Percentiles rank a stretch among this genome's conserved stretches.
These are phyloP conservation scores for Tachypleus tridentatus DNA, from an alignment of 1,140 invertebrate genomes.

Conservation along the genomic window DNA sequence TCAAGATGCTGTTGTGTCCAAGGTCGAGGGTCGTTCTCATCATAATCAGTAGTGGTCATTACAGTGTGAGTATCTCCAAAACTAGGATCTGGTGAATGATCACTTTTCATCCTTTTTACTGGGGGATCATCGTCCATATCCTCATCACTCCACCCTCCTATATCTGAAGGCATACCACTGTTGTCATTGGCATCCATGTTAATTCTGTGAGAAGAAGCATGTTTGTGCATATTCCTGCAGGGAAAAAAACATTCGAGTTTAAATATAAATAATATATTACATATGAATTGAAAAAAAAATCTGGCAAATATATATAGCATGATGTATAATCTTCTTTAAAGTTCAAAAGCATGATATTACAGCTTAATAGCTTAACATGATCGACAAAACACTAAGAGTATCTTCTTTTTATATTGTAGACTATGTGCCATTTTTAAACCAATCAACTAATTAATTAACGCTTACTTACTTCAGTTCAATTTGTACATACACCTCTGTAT, in stretches of 20 bases:
- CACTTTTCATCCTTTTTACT: conserved; percentile 55
- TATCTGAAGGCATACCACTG: conserved; percentile 36
- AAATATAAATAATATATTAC: not conserved
- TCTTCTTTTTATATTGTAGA: no score
- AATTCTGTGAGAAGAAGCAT: conserved; percentile 39
- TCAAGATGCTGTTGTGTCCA: conserved; percentile 89
- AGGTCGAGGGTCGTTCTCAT: conserved; percentile 65
- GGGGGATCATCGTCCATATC: conserved; percentile 72
- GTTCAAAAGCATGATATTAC: no score
- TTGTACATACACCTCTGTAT: no score
- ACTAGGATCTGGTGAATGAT: conserved; percentile 20
- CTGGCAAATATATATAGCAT: not conserved
- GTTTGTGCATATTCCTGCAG: conserved; percentile 16
- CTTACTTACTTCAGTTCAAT: no score
- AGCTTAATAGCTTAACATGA: not conserved
- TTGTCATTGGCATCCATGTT: conserved; percentile 29
- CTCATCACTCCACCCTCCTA: conserved; percentile 62
- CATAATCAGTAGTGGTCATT: conserved; percentile 61
- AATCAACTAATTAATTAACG: no score
- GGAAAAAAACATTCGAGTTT: not conserved
- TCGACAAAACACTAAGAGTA: not conserved
- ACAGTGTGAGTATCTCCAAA: conserved; percentile 62
- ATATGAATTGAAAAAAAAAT: not conserved
- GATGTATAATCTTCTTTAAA: no score
- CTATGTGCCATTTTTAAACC: no score